Conservation (phyloP, 2,888 invertebrate species). For the Encarsia formosa region DNA sequence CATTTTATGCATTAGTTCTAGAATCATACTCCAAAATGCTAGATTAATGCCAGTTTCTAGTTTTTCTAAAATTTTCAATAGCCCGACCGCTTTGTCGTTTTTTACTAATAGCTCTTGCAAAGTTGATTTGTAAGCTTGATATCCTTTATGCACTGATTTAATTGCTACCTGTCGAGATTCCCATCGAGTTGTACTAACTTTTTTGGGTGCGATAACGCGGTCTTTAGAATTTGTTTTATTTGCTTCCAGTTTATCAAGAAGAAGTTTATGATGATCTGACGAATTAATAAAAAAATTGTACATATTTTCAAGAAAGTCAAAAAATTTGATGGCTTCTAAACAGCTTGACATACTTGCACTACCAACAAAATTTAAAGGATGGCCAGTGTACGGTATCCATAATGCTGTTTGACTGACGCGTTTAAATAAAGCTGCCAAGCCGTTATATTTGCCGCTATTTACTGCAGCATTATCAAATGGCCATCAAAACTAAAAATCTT, state of each 20-base stretch:
- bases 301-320: neutral
- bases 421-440: neutral
- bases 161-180: constrained; percentile 9
- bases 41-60: constrained; percentile 23
- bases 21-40: constrained; percentile 20
- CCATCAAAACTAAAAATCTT: constrained; percentile 14
- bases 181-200: constrained; percentile 11
- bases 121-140: neutral
- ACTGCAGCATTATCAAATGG: neutral
- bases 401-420: neutral
- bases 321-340: neutral
- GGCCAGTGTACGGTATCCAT: constrained; percentile 2
- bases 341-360: no score
- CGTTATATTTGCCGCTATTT: neutral
- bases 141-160: constrained; percentile 9
- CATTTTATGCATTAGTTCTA: constrained; percentile 18
- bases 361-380: constrained; percentile 10
- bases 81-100: constrained; percentile 13
- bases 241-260: neutral
- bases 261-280: neutral
- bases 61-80: constrained; percentile 17
- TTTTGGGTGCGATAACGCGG: constrained; percentile 6
- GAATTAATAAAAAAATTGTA: neutral
- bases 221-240: constrained; percentile 1
- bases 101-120: neutral